These are phyloP conservation scores for Crypturellus tataupa DNA, from an alignment of 2,797 vertebrate genomes.

Conservation along the genomic window DNA sequence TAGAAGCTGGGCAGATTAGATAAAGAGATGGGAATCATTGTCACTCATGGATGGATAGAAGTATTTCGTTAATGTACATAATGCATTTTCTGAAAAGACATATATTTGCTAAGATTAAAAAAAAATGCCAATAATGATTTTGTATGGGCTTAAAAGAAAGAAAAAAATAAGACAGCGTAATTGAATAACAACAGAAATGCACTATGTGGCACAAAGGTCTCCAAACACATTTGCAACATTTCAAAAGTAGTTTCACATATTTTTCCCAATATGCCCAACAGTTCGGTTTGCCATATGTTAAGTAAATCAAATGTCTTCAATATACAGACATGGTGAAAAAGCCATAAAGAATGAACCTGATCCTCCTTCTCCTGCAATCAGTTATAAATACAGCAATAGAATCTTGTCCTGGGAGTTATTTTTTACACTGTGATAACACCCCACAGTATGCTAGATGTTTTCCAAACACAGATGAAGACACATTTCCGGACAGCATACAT, in stretches of 20 bases:
- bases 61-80: not conserved
- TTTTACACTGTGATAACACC: conserved; percentile 71
- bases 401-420: conserved; percentile 73
- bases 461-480: conserved; percentile 73
- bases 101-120: not conserved
- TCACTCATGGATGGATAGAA: not conserved
- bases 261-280: conserved; percentile 75
- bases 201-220: conserved; percentile 62
- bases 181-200: conserved; percentile 47
- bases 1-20: conserved; percentile 23
- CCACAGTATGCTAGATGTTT: conserved; percentile 72
- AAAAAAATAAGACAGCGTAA: not conserved
- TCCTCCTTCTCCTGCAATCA: conserved; percentile 62
- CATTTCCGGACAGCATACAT: conserved; percentile 52
- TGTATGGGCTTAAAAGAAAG: not conserved
- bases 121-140: not conserved
- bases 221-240: conserved; percentile 72
- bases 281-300: conserved; percentile 71
- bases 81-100: not conserved
- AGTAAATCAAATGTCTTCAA: conserved; percentile 73
- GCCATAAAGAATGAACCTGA: conserved; percentile 64
- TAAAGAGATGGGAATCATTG: conserved; percentile 5
- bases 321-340: conserved; percentile 57
- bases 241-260: conserved; percentile 74
- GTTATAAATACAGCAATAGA: conserved; percentile 68